These are phyloP conservation scores for Lithobius niger DNA, from an alignment of 1,140 invertebrate species.

Conservation along the genomic window DNA sequence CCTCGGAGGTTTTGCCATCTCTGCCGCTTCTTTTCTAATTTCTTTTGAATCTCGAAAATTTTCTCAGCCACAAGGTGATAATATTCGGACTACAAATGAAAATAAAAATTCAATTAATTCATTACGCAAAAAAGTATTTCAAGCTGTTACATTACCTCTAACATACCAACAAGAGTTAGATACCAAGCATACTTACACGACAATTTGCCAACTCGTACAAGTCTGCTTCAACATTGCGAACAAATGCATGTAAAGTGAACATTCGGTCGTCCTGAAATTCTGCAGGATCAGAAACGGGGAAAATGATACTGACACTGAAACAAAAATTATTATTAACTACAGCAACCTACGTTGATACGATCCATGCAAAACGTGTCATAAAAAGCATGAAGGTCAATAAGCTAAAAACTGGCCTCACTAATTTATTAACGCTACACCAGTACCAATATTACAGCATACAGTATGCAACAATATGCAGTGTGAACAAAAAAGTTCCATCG, in stretches of 20 bases:
- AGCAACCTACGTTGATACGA: too few relatives aligned
- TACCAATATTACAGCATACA: too few relatives aligned
- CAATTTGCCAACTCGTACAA: constrained; percentile 99
- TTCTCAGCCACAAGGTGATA: constrained; percentile 97
- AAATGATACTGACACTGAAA: constrained; percentile 89
- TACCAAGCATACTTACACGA: constrained; percentile 37
- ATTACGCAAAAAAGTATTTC: too few relatives aligned
- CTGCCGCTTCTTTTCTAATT: constrained; percentile 64
- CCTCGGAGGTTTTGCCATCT: constrained; percentile 66
- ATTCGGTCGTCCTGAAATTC: constrained; percentile 89
- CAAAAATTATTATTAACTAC: constrained; percentile 15
- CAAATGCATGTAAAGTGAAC: constrained; percentile 95
- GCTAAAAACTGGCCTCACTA: too few relatives aligned
- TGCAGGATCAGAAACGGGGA: constrained; percentile 86
- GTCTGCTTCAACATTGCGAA: constrained; percentile 95
- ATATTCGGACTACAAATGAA: constrained; percentile 72
- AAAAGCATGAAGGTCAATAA: too few relatives aligned
- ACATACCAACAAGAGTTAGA: not conserved
- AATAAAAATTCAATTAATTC: too few relatives aligned
- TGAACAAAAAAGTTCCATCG: too few relatives aligned
- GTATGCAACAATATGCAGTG: too few relatives aligned
- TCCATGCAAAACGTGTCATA: too few relatives aligned
- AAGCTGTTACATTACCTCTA: too few relatives aligned
- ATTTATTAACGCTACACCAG: too few relatives aligned
- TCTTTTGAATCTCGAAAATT: constrained; percentile 99